These are phyloP conservation scores for Stegodyphus dumicola DNA, from an alignment of 1,140 invertebrate species.

Conservation along the genomic window DNA sequence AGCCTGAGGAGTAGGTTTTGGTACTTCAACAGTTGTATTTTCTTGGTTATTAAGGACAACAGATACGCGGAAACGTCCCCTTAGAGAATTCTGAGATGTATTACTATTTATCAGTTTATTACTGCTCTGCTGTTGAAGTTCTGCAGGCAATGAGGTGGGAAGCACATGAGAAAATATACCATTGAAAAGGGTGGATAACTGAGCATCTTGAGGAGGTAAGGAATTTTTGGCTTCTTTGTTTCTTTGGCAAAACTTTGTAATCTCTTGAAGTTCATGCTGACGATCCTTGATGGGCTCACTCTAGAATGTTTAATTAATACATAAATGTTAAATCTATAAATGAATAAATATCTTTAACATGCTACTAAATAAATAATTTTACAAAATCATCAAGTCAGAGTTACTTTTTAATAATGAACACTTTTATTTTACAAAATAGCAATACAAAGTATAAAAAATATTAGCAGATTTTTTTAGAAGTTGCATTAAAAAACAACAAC, in stretches of 20 bases:
- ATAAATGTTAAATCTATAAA: not conserved
- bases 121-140: not conserved
- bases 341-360: not conserved
- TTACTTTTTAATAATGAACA: too few relatives aligned
- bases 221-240: constrained; percentile 56
- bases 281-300: constrained; percentile 46
- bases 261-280: constrained; percentile 26
- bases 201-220: constrained; percentile 55
- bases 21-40: not conserved
- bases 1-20: not conserved
- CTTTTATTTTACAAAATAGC: too few relatives aligned
- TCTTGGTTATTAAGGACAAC: constrained; percentile 25
- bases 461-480: too few relatives aligned
- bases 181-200: constrained; percentile 50
- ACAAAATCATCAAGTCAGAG: too few relatives aligned
- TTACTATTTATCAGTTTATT: not conserved
- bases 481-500: too few relatives aligned
- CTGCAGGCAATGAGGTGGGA: constrained; percentile 16
- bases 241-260: constrained; percentile 54
- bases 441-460: too few relatives aligned
- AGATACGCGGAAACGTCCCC: constrained; percentile 45
- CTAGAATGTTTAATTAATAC: constrained; percentile 9
- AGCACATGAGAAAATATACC: constrained; percentile 57
- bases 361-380: too few relatives aligned
- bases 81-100: not conserved